phyloP scores from a whole-genome alignment of 2,797 vertebrate genomes.

The Anolis apletophallus region DNA sequence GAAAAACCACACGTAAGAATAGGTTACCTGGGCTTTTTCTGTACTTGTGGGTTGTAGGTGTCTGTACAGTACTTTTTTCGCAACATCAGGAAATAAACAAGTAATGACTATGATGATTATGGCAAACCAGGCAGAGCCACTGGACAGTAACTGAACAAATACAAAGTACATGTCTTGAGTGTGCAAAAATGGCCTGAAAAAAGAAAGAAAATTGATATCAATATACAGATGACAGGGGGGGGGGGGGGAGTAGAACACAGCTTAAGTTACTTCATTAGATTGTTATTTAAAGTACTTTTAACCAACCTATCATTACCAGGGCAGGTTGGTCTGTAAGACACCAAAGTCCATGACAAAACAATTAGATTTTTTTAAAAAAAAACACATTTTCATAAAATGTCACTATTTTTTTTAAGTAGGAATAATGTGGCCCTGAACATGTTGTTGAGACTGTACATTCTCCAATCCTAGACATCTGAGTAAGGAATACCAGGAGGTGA shows the following conservation, averaged over 20 bases:
- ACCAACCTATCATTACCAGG: not conserved
- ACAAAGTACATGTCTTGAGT: constrained; percentile 99
- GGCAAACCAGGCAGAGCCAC: constrained; percentile 96
- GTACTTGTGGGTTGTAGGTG: constrained; percentile 93
- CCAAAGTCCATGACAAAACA: not conserved
- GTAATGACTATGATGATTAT: constrained; percentile 92
- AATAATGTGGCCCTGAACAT: too few species aligned
- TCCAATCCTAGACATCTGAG: not conserved
- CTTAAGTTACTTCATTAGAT: not conserved
- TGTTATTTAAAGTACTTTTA: not conserved
- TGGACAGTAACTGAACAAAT: constrained; percentile 95
- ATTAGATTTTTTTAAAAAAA: not conserved
- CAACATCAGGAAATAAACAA: constrained; percentile 92
- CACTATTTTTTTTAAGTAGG: not conserved
- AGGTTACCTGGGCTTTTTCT: constrained; percentile 94
- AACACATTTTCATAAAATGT: not conserved
- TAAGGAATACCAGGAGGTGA: not conserved
- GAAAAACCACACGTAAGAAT: constrained; percentile 51
- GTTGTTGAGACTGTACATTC: too few species aligned
- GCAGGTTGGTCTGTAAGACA: not conserved
- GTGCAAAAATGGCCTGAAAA: constrained; percentile 93
- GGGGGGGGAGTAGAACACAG: not conserved
- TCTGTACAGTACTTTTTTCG: constrained; percentile 95
- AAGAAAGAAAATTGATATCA: constrained; percentile 40
- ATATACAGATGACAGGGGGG: constrained; percentile 14